phyloP scores from a whole-genome alignment of 2,797 vertebrate species.

The Coracias cyanogaster region DNA sequence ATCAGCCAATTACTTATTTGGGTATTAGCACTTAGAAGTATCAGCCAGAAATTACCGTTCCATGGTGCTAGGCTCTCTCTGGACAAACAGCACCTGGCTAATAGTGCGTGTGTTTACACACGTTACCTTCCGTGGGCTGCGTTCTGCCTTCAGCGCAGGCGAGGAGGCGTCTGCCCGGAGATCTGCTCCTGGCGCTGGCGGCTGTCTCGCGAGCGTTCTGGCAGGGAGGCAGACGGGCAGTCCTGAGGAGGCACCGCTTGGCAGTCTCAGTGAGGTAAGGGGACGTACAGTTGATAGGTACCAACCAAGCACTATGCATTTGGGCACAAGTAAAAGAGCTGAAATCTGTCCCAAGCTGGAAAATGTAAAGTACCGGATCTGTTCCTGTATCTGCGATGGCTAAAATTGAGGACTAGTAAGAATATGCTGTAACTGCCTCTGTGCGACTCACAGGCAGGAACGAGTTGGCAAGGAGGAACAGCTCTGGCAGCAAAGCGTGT shows the following conservation, averaged over 20 bases:
- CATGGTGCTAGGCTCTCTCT: background rate
- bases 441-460: background rate
- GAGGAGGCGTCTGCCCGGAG: background rate
- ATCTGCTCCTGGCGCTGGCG: background rate
- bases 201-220: background rate
- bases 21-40: background rate
- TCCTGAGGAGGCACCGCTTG: background rate
- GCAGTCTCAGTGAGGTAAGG: background rate
- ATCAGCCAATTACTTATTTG: background rate
- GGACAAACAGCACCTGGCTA: background rate
- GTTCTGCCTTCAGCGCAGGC: background rate
- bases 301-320: no score
- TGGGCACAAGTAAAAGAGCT: background rate
- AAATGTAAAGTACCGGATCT: background rate
- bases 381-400: background rate
- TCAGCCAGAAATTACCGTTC: background rate
- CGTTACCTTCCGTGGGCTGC: no score
- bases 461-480: background rate
- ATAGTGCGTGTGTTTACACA: rapidly evolving
- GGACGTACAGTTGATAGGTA: background rate
- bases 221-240: background rate
- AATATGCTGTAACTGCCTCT: background rate
- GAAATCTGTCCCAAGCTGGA: background rate
- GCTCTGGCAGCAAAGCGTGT: background rate
- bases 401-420: background rate